These are phyloP conservation scores for Bembecia ichneumoniformis DNA, from an alignment of 2,888 invertebrate genomes.

Conservation along the genomic window DNA sequence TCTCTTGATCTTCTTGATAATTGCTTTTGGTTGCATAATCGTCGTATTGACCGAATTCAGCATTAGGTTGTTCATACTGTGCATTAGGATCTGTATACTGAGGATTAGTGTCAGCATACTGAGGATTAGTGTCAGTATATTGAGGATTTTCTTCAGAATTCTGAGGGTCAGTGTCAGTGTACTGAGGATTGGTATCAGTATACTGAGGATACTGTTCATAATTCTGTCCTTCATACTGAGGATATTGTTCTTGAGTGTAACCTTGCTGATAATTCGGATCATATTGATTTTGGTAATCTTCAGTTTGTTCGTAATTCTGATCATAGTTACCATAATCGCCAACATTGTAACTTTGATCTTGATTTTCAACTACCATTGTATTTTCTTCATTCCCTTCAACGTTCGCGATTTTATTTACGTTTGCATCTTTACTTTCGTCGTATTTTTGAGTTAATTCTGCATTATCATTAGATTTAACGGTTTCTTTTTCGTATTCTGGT, in stretches of 20 bases:
- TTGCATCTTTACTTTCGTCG: constrained; percentile 9
- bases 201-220: constrained; percentile 23
- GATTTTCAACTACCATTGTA: constrained; percentile 24
- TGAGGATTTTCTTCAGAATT: constrained; percentile 17
- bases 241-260: constrained; percentile 38
- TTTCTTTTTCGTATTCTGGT: constrained; percentile 23
- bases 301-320: constrained; percentile 6
- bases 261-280: constrained; percentile 32
- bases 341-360: constrained; percentile 5
- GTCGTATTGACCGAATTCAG: constrained; percentile 26
- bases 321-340: constrained; percentile 16
- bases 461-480: constrained; percentile 9
- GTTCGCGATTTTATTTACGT: constrained; percentile 7
- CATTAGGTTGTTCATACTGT: constrained; percentile 25
- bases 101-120: constrained; percentile 13
- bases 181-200: constrained; percentile 4
- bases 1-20: constrained; percentile 31
- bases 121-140: constrained; percentile 36
- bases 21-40: constrained; percentile 38
- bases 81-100: constrained; percentile 34
- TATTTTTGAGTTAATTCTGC: constrained; percentile 6
- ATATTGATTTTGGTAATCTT: constrained; percentile 16
- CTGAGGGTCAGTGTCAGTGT: neutral
- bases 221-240: constrained; percentile 27
- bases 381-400: constrained; percentile 11